phyloP scores from a whole-genome alignment of 2,797 vertebrate species.

The Perodicticus potto region DNA sequence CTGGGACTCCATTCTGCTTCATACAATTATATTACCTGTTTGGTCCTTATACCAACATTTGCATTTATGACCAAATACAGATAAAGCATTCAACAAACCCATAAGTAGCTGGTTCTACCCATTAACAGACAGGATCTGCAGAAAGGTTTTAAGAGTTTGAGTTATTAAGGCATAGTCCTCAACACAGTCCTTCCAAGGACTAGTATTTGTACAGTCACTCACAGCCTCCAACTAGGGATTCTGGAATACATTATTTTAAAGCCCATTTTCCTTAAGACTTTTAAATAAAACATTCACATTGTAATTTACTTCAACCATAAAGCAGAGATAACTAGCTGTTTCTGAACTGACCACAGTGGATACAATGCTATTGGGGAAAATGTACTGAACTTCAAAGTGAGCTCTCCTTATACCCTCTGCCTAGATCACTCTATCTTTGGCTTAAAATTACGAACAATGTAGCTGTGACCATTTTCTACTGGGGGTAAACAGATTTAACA shows the following conservation, averaged over 20 bases:
- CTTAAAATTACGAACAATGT: conserved; percentile 46
- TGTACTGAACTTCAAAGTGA: conserved; percentile 43
- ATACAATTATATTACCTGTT: background rate
- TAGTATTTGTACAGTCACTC: background rate
- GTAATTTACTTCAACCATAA: conserved; percentile 56
- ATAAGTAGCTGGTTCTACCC: background rate
- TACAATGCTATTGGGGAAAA: background rate
- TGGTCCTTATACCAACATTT: background rate
- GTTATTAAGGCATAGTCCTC: background rate
- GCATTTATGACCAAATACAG: conserved; percentile 24
- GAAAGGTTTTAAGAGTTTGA: conserved; percentile 20
- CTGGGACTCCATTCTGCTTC: background rate
- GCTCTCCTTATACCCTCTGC: conserved; percentile 1
- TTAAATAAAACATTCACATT: conserved; percentile 26
- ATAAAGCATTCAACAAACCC: background rate
- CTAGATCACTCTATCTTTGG: conserved; percentile 37
- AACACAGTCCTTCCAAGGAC: background rate
- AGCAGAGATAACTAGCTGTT: background rate
- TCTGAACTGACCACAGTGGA: background rate
- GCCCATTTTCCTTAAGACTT: conserved; percentile 15
- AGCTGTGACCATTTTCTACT: conserved; percentile 45
- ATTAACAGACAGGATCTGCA: background rate
- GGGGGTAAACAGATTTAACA: conserved; percentile 48
- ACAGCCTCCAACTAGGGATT: background rate
- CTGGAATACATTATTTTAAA: conserved; percentile 14